phyloP scores from a whole-genome alignment of 2,797 vertebrate genomes.

The Myotis myotis region DNA sequence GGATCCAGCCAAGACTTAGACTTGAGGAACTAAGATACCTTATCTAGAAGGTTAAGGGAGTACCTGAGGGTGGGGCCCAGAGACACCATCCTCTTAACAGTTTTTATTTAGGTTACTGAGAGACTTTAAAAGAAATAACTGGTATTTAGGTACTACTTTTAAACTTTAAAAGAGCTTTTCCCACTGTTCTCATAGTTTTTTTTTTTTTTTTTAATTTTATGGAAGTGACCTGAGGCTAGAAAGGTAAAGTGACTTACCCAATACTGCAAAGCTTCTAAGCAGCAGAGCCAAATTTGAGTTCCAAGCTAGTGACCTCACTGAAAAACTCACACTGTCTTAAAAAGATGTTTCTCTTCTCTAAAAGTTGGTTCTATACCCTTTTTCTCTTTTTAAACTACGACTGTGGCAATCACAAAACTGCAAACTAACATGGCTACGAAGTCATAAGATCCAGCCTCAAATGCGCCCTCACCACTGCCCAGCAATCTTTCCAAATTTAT shows the following conservation, averaged over 20 bases:
- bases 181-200: background rate
- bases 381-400: background rate
- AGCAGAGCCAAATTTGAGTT: background rate
- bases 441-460: background rate
- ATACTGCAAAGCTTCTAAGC: background rate
- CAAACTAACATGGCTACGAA: background rate
- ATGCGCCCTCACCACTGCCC: background rate
- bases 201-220: background rate
- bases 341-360: background rate
- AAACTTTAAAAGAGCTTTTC: background rate
- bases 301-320: background rate
- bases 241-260: background rate
- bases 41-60: constrained; percentile 40
- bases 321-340: constrained; percentile 22
- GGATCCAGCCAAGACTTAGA: background rate
- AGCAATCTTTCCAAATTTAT: constrained; percentile 16
- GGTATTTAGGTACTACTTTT: background rate
- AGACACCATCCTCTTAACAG: background rate
- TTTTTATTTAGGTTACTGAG: constrained; percentile 38
- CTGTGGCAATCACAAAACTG: background rate
- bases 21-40: constrained; percentile 23
- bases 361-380: background rate
- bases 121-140: constrained; percentile 25
- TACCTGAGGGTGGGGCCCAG: background rate
- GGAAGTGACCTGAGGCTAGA: background rate